phyloP scores from a whole-genome alignment of 2,888 invertebrate species.

The Ramazzottius varieornatus region DNA sequence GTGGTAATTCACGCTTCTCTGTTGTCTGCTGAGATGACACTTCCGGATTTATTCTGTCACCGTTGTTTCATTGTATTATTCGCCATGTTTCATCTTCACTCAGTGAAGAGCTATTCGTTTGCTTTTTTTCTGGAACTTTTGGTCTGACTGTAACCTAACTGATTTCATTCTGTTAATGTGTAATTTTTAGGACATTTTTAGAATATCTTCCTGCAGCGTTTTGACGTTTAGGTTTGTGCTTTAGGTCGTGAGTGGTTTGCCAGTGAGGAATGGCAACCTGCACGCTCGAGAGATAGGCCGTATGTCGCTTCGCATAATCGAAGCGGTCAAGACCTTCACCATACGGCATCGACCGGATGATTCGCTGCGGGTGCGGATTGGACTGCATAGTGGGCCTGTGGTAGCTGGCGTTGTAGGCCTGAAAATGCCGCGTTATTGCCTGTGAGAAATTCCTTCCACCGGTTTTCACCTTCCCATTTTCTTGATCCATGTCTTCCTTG shows the following conservation, averaged over 20 bases:
- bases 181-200: background rate
- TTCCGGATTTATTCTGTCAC: no score
- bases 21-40: no score
- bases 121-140: background rate
- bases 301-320: constrained; percentile 59
- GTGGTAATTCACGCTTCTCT: constrained; percentile 20
- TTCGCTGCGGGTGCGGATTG: constrained; percentile 65
- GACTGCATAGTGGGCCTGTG: constrained; percentile 19
- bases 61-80: no score
- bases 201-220: background rate
- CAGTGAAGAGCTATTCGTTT: background rate
- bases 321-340: constrained; percentile 56
- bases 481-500: background rate
- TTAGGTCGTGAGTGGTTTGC: background rate
- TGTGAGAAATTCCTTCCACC: background rate
- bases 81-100: no score
- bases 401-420: background rate
- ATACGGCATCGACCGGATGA: constrained; percentile 70
- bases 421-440: background rate
- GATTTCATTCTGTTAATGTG: no score
- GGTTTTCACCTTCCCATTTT: background rate
- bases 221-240: background rate
- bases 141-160: no score
- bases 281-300: constrained; percentile 78
- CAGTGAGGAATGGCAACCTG: constrained; percentile 34